These are phyloP conservation scores for Axea sp. DNA, from an alignment of 2,888 invertebrate species.

Conservation along the genomic window DNA sequence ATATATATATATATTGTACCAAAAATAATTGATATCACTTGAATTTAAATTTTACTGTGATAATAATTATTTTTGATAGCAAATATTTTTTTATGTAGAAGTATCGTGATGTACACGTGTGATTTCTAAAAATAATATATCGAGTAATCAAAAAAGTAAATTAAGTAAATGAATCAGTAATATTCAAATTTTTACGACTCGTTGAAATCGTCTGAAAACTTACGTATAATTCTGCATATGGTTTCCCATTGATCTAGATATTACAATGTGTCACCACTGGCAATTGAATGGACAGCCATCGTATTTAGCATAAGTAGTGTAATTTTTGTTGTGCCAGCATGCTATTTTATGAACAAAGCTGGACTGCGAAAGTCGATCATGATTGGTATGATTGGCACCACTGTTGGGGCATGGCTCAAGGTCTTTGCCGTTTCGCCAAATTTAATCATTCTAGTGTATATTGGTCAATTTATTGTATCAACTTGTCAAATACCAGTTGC, in stretches of 20 bases:
- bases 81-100: too few species aligned
- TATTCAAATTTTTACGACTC: too few species aligned
- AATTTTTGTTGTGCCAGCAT: conserved; percentile 47
- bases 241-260: conserved; percentile 42
- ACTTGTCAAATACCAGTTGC: conserved; percentile 54
- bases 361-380: conserved; percentile 54
- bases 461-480: conserved; percentile 59
- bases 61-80: too few species aligned
- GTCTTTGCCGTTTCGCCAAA: conserved; percentile 49
- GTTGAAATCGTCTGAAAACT: too few species aligned
- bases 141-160: too few species aligned
- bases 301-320: conserved; percentile 47
- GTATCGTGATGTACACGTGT: too few species aligned
- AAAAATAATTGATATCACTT: not conserved
- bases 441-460: conserved; percentile 35
- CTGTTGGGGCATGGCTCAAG: conserved; percentile 63
- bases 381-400: conserved; percentile 55
- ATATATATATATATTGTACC: not conserved
- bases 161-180: too few species aligned
- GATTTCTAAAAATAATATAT: too few species aligned
- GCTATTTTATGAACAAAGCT: conserved; percentile 48
- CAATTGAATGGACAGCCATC: conserved; percentile 58
- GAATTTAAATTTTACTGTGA: too few species aligned
- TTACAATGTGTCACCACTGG: conserved; percentile 51
- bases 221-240: not conserved